Percentiles rank a stretch among this genome's conserved stretches.
phyloP scores from a whole-genome alignment of 2,113 vertebrate genomes.

The Piaya cayana region DNA sequence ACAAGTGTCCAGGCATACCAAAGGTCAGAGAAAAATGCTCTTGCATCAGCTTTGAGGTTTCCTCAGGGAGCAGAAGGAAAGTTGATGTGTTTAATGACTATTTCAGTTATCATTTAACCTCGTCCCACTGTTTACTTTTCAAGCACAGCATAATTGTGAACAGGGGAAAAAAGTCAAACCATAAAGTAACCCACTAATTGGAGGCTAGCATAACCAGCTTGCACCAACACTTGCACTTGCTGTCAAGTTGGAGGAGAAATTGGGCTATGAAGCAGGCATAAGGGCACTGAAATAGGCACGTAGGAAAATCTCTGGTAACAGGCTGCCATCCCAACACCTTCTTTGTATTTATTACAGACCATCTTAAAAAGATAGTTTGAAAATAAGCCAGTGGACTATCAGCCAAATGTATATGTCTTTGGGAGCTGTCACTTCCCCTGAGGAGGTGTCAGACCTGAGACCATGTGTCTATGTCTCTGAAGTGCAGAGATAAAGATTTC shows the following conservation, averaged over 20 bases:
- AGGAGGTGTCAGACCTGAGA: not conserved
- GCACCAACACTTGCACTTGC: not conserved
- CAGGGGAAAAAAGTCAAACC: not conserved
- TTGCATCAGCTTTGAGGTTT: not conserved
- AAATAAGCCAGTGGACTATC: not conserved
- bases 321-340: not conserved
- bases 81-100: not conserved
- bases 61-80: not conserved
- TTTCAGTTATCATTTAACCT: not conserved
- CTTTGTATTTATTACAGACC: not conserved
- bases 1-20: not conserved
- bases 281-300: not conserved
- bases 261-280: not conserved
- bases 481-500: not conserved
- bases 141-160: not conserved
- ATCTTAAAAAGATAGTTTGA: not conserved
- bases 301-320: not conserved
- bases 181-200: not conserved
- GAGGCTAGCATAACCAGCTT: not conserved
- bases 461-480: not conserved
- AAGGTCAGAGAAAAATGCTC: not conserved
- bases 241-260: not conserved
- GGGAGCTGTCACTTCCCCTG: not conserved
- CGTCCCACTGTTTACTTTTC: not conserved
- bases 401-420: not conserved